Evolutionary conservation across 2,113 vertebrate species (phyloP).

Genomic region (Xenopus borealis): DNA sequence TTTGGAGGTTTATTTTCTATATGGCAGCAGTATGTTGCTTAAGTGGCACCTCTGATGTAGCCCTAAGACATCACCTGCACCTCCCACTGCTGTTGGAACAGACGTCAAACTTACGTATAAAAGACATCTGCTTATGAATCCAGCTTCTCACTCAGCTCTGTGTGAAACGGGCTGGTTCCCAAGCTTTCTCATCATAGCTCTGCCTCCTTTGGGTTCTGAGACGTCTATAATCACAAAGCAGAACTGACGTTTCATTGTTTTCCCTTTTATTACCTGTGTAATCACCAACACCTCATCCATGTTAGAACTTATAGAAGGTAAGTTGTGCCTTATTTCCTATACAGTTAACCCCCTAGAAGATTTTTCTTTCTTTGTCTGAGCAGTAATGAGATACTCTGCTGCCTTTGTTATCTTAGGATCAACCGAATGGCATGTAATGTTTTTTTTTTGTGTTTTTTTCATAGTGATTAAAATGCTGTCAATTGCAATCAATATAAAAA

Average conservation of each 20-base stretch:
- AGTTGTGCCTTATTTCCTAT: slow-evolving; percentile 59
- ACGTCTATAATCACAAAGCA: slow-evolving; percentile 56
- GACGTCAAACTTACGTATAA: slow-evolving; percentile 80
- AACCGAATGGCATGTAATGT: background rate
- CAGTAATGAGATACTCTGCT: background rate
- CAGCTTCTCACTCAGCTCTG: slow-evolving; percentile 66
- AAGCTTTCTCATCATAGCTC: slow-evolving; percentile 57
- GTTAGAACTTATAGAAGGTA: slow-evolving; percentile 82
- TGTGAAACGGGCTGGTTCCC: slow-evolving; percentile 62
- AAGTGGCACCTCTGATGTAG: slow-evolving; percentile 79
- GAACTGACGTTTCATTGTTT: slow-evolving; percentile 44
- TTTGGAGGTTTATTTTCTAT: slow-evolving; percentile 55
- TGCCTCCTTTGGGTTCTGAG: slow-evolving; percentile 49
- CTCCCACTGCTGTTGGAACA: slow-evolving; percentile 71
- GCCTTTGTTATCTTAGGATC: background rate
- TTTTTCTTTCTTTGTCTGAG: background rate
- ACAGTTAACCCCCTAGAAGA: slow-evolving; percentile 1
- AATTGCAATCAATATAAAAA: no score
- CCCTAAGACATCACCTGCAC: slow-evolving; percentile 73
- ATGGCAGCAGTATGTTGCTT: slow-evolving; percentile 62
- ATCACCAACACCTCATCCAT: slow-evolving; percentile 63
- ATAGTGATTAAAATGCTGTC: background rate
- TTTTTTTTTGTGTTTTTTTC: background rate
- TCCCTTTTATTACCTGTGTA: slow-evolving; percentile 46
- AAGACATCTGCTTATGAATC: slow-evolving; percentile 72